Conservation (phyloP, 64 coral and sea anemone genomes). For the Stichodactyla helianthus region DNA sequence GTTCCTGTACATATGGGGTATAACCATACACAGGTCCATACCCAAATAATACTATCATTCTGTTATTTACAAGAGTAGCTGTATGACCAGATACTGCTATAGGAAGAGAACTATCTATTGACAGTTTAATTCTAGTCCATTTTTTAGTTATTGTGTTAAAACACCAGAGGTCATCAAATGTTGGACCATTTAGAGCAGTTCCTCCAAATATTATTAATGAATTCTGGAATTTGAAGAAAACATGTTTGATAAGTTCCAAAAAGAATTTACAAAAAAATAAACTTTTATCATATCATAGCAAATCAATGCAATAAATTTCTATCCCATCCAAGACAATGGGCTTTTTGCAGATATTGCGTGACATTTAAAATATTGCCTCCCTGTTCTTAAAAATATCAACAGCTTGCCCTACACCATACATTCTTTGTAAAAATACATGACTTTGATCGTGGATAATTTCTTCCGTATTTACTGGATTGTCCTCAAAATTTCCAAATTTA, state of each 20-base stretch:
- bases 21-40: slow-evolving; percentile 56
- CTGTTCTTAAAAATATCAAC: no score
- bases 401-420: no score
- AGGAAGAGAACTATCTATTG: slow-evolving; percentile 31
- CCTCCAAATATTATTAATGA: slow-evolving; percentile 91
- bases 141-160: slow-evolving; percentile 57
- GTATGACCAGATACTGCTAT: slow-evolving; percentile 73
- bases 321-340: no score
- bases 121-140: slow-evolving; percentile 3
- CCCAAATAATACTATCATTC: slow-evolving; percentile 89
- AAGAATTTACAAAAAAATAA: neutral
- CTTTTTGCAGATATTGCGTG: no score
- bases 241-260: neutral
- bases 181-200: neutral
- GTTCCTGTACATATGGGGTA: slow-evolving; percentile 62
- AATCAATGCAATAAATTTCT: no score
- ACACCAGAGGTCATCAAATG: slow-evolving; percentile 49
- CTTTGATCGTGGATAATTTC: no score
- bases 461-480: no score
- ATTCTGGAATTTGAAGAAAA: slow-evolving; percentile 22
- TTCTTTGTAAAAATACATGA: no score
- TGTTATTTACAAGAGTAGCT: slow-evolving; percentile 70
- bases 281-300: no score
- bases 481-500: no score
- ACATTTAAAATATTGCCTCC: no score